Percentiles rank a stretch among this genome's conserved stretches.
Conservation (phyloP, 2,797 vertebrate genomes). For the Platyrinchus mystaceus region DNA sequence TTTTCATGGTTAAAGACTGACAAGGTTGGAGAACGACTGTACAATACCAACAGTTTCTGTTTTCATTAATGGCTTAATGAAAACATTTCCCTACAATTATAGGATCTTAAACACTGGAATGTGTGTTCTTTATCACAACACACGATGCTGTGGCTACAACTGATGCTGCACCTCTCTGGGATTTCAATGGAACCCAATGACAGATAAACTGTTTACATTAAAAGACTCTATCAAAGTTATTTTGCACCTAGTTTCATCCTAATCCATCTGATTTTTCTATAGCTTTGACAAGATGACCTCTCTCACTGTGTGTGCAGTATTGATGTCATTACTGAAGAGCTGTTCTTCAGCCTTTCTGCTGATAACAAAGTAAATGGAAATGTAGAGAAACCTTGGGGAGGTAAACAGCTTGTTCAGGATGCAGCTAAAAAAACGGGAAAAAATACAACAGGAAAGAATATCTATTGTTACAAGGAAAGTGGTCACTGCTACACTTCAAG, state of each 20-base stretch:
- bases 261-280: conserved; percentile 72
- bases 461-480: background rate
- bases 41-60: conserved; percentile 60
- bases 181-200: conserved; percentile 58
- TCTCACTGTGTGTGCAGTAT: conserved; percentile 64
- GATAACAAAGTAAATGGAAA: conserved; percentile 76
- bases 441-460: conserved; percentile 6
- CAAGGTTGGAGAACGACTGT: conserved; percentile 1
- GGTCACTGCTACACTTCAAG: background rate
- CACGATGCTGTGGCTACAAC: background rate
- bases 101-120: conserved; percentile 28
- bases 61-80: conserved; percentile 69
- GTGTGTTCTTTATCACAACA: conserved; percentile 37
- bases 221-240: conserved; percentile 74
- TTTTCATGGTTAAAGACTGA: conserved; percentile 26
- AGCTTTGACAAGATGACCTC: conserved; percentile 73
- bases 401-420: conserved; percentile 67
- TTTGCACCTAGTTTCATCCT: conserved; percentile 68
- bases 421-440: conserved; percentile 6
- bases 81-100: conserved; percentile 44
- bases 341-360: conserved; percentile 63
- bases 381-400: conserved; percentile 55
- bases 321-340: conserved; percentile 71
- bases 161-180: background rate
- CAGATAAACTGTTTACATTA: conserved; percentile 73